Evolutionary conservation across 2,888 invertebrate genomes (phyloP).

Genomic region (Blastobasis adustella): DNA sequence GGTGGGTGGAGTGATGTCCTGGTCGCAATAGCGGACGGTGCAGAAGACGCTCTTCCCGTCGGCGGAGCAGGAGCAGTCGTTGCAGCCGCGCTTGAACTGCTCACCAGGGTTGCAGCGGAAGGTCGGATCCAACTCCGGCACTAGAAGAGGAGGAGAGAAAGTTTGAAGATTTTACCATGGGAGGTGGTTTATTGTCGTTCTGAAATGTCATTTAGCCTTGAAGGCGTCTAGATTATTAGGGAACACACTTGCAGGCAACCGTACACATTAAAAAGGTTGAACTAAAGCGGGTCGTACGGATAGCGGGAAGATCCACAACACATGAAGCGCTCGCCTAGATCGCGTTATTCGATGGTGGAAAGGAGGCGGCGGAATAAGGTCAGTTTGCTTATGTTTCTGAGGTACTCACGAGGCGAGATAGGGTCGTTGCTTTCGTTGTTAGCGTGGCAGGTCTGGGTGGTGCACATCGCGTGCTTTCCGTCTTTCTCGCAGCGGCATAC

Average conservation of each 20-base stretch:
- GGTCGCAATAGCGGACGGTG: constrained; percentile 56
- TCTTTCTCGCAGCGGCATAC: constrained; percentile 63
- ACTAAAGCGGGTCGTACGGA: no score
- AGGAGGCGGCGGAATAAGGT: no score
- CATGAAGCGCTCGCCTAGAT: no score
- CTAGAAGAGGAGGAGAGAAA: background rate
- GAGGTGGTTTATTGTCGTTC: no score
- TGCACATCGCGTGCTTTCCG: constrained; percentile 63
- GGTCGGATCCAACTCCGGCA: constrained; percentile 39
- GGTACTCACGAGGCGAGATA: background rate
- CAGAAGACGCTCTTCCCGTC: constrained; percentile 63
- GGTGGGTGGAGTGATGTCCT: constrained; percentile 21
- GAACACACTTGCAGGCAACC: no score
- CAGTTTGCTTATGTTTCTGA: no score
- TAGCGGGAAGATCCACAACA: no score
- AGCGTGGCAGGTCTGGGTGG: constrained; percentile 42
- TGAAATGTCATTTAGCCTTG: no score
- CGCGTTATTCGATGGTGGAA: no score
- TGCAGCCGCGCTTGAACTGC: constrained; percentile 62
- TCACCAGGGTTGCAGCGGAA: constrained; percentile 69
- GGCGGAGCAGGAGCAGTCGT: constrained; percentile 66
- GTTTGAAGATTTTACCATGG: no score
- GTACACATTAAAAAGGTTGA: no score
- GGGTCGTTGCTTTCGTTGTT: constrained; percentile 18
- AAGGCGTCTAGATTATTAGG: no score